A percentile compares a stretch with the other conserved stretches of the same genome.
Conservation (phyloP, 64 coral and sea anemone genomes). For the Pocillopora verrucosa region DNA sequence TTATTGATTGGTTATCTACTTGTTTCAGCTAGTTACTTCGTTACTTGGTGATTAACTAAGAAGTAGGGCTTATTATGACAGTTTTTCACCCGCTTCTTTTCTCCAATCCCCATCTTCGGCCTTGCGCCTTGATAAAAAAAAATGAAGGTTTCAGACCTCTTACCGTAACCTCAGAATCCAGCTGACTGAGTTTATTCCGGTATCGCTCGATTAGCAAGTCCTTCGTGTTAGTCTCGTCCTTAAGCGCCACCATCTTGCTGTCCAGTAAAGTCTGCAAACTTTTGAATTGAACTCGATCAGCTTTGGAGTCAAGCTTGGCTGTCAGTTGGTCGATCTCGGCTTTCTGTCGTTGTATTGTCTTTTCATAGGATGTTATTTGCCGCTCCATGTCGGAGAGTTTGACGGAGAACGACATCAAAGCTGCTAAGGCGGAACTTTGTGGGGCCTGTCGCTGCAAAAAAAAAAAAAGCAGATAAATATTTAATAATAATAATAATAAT, state of each 20-base stretch:
- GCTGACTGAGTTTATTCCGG: constrained; percentile 13
- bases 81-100: too few species aligned
- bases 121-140: not conserved
- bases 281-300: constrained; percentile 19
- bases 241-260: constrained; percentile 33
- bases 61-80: too few species aligned
- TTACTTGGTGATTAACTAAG: too few species aligned
- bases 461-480: not conserved
- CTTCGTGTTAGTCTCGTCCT: constrained; percentile 14
- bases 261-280: not conserved
- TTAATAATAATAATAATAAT: not conserved
- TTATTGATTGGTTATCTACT: too few species aligned
- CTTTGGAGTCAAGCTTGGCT: constrained; percentile 24
- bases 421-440: constrained; percentile 32
- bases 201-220: constrained; percentile 39
- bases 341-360: constrained; percentile 39
- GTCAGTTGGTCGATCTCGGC: constrained; percentile 15
- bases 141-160: not conserved
- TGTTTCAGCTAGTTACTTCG: too few species aligned
- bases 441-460: constrained; percentile 13
- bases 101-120: too few species aligned
- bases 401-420: constrained; percentile 48
- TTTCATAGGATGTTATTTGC: constrained; percentile 27
- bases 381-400: constrained; percentile 43
- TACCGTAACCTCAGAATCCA: constrained; percentile 46